Conservation (phyloP, 92 coral and sea anemone genomes). For the Plumapathes pennacea region DNA sequence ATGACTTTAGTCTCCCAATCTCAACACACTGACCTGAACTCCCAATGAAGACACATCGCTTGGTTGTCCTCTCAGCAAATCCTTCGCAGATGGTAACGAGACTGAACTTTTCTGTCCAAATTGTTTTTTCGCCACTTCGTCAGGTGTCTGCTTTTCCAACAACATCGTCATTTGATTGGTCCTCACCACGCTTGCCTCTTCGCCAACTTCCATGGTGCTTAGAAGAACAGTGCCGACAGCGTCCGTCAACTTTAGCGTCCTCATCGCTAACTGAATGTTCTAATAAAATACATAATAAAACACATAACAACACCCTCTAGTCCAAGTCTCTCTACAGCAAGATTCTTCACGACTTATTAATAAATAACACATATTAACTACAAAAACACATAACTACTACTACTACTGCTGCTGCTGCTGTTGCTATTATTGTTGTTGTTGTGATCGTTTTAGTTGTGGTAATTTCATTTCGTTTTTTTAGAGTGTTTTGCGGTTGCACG, state of each 20-base stretch:
- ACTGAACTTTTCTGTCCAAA: slow-evolving; percentile 47
- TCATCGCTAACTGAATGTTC: slow-evolving; percentile 33
- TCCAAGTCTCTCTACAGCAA: no score
- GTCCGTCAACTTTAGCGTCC: slow-evolving; percentile 60
- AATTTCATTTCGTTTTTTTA: no score
- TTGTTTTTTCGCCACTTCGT: slow-evolving; percentile 51
- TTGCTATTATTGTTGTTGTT: no score
- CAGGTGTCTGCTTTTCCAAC: slow-evolving; percentile 69
- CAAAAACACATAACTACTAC: no score
- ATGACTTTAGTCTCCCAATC: no score
- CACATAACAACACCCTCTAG: no score
- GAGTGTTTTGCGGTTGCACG: no score
- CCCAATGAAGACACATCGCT: slow-evolving; percentile 47
- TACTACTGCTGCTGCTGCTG: no score
- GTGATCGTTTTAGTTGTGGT: no score
- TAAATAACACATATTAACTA: no score
- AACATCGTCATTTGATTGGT: slow-evolving; percentile 43
- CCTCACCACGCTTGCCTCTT: slow-evolving; percentile 58
- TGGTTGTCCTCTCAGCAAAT: slow-evolving; percentile 28
- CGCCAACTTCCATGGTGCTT: slow-evolving; percentile 68
- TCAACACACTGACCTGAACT: slow-evolving; percentile 51
- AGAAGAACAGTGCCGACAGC: slow-evolving; percentile 49
- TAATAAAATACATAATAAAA: no score
- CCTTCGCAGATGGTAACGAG: slow-evolving; percentile 52
- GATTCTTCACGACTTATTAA: no score